Evolutionary conservation across 2,113 vertebrate genomes (phyloP).

Genomic region (Rhinolophus sinicus): DNA sequence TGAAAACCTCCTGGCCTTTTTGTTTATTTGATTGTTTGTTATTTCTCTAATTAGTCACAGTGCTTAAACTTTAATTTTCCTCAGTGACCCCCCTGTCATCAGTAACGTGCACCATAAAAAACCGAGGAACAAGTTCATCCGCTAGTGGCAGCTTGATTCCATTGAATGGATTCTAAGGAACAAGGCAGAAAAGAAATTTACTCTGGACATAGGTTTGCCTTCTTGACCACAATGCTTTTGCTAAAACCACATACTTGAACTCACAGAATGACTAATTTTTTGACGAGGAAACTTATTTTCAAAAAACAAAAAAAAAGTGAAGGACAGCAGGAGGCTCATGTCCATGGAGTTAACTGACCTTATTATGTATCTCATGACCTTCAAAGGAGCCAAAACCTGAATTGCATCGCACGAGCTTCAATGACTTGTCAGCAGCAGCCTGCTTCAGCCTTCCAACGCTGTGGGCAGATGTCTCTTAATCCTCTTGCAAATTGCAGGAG

Average conservation of each 20-base stretch:
- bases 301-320: neutral
- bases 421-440: neutral
- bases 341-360: neutral
- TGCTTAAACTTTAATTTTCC: neutral
- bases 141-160: neutral
- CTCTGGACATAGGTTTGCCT: neutral
- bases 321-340: rapidly evolving
- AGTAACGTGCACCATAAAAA: neutral
- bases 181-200: neutral
- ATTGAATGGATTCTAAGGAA: neutral
- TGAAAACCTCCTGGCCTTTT: neutral
- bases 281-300: neutral
- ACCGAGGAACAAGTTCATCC: neutral
- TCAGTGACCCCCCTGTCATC: neutral
- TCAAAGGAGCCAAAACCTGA: neutral
- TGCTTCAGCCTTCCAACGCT: neutral
- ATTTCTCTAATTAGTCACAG: neutral
- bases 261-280: neutral
- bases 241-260: neutral
- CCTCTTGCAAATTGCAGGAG: neutral
- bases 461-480: neutral
- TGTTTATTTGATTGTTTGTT: too few species aligned
- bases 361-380: rapidly evolving
- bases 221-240: neutral
- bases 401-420: neutral